These are phyloP conservation scores for Hirtodrosophila duncani DNA, from an alignment of 2,888 invertebrate genomes.

Conservation along the genomic window DNA sequence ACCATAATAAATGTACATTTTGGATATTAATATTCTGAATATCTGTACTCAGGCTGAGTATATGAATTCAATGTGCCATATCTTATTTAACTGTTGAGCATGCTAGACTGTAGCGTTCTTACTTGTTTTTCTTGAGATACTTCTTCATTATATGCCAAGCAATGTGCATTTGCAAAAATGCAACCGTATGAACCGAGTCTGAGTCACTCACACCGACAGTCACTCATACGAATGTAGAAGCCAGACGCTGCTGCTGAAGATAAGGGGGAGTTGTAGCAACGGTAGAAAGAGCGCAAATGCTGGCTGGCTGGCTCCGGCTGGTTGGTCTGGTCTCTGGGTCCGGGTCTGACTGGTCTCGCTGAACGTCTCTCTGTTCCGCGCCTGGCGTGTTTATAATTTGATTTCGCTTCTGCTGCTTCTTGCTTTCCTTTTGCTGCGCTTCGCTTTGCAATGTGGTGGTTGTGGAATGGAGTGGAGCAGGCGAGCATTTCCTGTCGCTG, in stretches of 20 bases:
- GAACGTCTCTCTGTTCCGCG: slow-evolving; percentile 43
- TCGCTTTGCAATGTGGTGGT: slow-evolving; percentile 30
- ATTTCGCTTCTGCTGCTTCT: slow-evolving; percentile 63
- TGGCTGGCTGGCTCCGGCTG: slow-evolving; percentile 16
- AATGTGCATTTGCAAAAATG: no score
- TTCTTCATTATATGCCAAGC: no score
- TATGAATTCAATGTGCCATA: no score
- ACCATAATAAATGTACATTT: no score
- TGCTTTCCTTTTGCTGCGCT: slow-evolving; percentile 32
- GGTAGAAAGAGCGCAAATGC: background rate
- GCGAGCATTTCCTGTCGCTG: slow-evolving; percentile 65
- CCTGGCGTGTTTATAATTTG: slow-evolving; percentile 69
- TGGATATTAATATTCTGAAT: no score
- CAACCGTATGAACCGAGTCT: slow-evolving; percentile 52
- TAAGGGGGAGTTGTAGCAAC: slow-evolving; percentile 19
- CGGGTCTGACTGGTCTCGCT: slow-evolving; percentile 20
- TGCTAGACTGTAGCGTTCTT: no score
- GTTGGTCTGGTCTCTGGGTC: slow-evolving; percentile 33
- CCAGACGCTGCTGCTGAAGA: slow-evolving; percentile 22
- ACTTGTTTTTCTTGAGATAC: no score
- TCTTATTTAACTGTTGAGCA: no score
- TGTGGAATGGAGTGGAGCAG: slow-evolving; percentile 19
- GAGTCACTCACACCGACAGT: slow-evolving; percentile 47
- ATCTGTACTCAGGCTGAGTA: no score
- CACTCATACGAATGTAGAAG: slow-evolving; percentile 20